A percentile compares a stretch with the other conserved stretches of the same genome.
phyloP scores from a whole-genome alignment of 2,888 invertebrate species.

The Blomia tropicalis region DNA sequence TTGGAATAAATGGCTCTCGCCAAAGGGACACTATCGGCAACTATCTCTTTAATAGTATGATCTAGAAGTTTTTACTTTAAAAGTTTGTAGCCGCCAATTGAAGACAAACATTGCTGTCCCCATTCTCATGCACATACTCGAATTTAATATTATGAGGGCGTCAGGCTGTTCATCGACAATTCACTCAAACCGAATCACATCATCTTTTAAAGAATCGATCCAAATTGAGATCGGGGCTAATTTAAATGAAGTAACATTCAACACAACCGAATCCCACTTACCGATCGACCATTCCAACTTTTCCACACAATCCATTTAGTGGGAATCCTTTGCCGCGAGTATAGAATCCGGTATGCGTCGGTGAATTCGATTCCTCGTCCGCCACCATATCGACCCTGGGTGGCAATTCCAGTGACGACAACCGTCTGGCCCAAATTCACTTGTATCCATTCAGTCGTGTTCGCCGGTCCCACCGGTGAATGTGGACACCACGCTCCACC shows the following conservation, averaged over 20 bases:
- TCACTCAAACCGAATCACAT: too few species aligned
- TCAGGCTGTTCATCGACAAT: too few species aligned
- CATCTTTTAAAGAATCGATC: neutral
- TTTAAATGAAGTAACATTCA: too few species aligned
- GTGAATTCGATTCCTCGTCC: slow-evolving; percentile 74
- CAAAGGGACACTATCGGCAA: neutral
- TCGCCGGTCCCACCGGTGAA: slow-evolving; percentile 49
- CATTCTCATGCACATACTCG: too few species aligned
- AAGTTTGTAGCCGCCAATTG: too few species aligned
- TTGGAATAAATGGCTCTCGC: neutral
- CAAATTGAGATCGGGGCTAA: neutral
- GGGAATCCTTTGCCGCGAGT: slow-evolving; percentile 56
- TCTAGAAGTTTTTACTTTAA: too few species aligned
- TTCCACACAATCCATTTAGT: slow-evolving; percentile 68
- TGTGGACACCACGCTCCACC: slow-evolving; percentile 89
- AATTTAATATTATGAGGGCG: too few species aligned
- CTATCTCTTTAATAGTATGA: too few species aligned
- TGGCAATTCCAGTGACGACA: slow-evolving; percentile 66
- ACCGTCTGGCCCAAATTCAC: slow-evolving; percentile 59
- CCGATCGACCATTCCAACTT: slow-evolving; percentile 57
- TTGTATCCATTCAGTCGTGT: slow-evolving; percentile 63
- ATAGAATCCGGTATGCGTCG: slow-evolving; percentile 64
- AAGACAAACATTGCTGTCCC: too few species aligned
- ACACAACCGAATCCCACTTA: too few species aligned
- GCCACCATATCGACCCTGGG: slow-evolving; percentile 81